Evolutionary conservation across 2,888 invertebrate genomes (phyloP).

Genomic region (Colletes collaris): DNA sequence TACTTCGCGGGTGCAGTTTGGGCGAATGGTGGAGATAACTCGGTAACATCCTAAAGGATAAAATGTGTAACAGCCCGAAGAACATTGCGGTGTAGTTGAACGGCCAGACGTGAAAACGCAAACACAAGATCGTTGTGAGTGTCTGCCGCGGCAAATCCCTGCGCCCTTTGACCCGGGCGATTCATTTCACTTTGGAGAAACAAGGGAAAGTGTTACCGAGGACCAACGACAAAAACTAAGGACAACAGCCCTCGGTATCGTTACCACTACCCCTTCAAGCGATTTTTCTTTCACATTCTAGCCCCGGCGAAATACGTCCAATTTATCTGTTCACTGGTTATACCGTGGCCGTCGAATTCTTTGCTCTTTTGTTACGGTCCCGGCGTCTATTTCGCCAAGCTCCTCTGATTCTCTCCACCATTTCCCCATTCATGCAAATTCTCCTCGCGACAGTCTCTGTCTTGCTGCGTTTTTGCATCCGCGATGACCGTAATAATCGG

Average conservation of each 20-base stretch:
- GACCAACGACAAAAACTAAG: conserved; percentile 26
- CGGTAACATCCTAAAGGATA: no score
- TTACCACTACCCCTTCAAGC: conserved; percentile 2
- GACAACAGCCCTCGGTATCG: not conserved
- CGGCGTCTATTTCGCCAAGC: conserved; percentile 8
- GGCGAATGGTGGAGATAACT: no score
- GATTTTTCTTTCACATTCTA: conserved; percentile 30
- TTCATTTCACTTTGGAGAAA: conserved; percentile 11
- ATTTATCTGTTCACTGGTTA: conserved; percentile 69
- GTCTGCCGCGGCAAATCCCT: not conserved
- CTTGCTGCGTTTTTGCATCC: not conserved
- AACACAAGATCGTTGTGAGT: no score
- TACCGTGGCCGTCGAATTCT: conserved; percentile 60
- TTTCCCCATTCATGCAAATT: not conserved
- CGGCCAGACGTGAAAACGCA: no score
- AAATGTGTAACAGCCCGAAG: no score
- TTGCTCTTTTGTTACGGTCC: conserved; percentile 54
- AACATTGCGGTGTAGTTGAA: no score
- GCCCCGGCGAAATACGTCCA: conserved; percentile 57
- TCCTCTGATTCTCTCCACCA: not conserved
- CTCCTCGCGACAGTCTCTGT: no score
- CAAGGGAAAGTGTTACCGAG: not conserved
- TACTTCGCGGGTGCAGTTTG: no score
- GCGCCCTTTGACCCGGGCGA: not conserved
- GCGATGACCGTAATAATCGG: conserved; percentile 4